Percentiles rank a stretch among this genome's conserved stretches.
Evolutionary conservation across 2,797 vertebrate species (phyloP).

Genomic region (Smutsia temminckii): DNA sequence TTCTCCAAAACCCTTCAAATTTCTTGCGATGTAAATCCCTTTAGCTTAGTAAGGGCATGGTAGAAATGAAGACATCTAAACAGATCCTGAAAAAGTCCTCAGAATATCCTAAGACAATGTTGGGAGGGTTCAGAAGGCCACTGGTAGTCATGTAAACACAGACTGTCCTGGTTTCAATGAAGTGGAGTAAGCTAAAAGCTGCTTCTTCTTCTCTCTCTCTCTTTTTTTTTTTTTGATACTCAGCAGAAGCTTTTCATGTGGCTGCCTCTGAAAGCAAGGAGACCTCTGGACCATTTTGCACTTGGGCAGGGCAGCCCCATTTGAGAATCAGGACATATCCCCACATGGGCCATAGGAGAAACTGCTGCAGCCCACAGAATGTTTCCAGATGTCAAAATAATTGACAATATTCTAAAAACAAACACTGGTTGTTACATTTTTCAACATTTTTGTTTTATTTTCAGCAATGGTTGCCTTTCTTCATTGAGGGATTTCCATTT

Average conservation of each 20-base stretch:
- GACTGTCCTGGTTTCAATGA: neutral
- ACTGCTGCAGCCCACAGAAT: slow-evolving; percentile 80
- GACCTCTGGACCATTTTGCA: neutral
- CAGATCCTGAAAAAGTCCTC: slow-evolving; percentile 32
- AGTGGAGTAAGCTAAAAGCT: neutral
- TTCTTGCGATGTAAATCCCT: slow-evolving; percentile 36
- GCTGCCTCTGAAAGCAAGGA: slow-evolving; percentile 42
- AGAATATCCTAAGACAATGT: neutral
- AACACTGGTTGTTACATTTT: slow-evolving; percentile 80
- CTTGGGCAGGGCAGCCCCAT: neutral
- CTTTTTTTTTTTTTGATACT: neutral
- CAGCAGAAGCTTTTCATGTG: neutral
- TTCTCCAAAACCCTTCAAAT: slow-evolving; percentile 55
- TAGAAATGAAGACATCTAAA: slow-evolving; percentile 52
- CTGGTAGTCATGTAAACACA: neutral
- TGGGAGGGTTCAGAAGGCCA: neutral
- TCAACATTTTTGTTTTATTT: slow-evolving; percentile 80
- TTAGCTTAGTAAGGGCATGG: slow-evolving; percentile 45
- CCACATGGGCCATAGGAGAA: neutral
- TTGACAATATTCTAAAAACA: slow-evolving; percentile 69
- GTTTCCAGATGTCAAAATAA: slow-evolving; percentile 87
- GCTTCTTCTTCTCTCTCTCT: neutral
- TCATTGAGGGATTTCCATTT: slow-evolving; percentile 76
- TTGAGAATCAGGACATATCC: slow-evolving; percentile 36
- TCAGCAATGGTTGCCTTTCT: slow-evolving; percentile 67